Conservation (phyloP, 2,797 vertebrate genomes). For the Gymnocypris eckloni region DNA sequence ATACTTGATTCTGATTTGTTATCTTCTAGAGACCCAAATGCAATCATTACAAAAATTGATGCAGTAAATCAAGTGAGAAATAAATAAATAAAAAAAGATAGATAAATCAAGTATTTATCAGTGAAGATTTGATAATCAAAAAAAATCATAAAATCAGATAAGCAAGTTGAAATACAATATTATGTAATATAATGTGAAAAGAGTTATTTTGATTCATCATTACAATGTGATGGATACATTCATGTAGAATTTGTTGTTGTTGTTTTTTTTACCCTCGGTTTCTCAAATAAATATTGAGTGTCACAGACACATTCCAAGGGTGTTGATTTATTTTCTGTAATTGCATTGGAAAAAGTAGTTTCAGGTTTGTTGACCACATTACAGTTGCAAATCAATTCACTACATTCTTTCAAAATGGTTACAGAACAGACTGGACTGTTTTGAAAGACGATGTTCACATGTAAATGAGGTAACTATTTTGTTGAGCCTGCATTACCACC, state of each 20-base stretch:
- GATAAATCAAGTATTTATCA: background rate
- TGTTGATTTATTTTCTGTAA: background rate
- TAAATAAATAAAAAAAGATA: background rate
- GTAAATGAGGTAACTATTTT: background rate
- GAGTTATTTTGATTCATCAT: background rate
- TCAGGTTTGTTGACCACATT: background rate
- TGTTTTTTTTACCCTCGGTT: background rate
- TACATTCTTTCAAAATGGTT: background rate
- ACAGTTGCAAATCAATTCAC: conserved; percentile 3
- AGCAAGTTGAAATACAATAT: background rate
- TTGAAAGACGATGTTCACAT: background rate
- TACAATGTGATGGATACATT: background rate
- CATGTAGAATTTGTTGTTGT: no score
- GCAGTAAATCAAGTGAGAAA: background rate
- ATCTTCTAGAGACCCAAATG: background rate
- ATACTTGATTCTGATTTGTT: conserved; percentile 4
- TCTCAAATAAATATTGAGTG: background rate
- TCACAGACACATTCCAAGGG: background rate
- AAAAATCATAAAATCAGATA: background rate
- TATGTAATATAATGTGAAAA: background rate
- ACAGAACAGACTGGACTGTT: background rate
- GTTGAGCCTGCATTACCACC: no score
- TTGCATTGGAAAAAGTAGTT: background rate
- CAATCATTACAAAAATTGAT: background rate
- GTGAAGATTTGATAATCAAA: background rate